These are phyloP conservation scores for Litoditis marina DNA, from an alignment of 2,888 invertebrate species.

Conservation along the genomic window DNA sequence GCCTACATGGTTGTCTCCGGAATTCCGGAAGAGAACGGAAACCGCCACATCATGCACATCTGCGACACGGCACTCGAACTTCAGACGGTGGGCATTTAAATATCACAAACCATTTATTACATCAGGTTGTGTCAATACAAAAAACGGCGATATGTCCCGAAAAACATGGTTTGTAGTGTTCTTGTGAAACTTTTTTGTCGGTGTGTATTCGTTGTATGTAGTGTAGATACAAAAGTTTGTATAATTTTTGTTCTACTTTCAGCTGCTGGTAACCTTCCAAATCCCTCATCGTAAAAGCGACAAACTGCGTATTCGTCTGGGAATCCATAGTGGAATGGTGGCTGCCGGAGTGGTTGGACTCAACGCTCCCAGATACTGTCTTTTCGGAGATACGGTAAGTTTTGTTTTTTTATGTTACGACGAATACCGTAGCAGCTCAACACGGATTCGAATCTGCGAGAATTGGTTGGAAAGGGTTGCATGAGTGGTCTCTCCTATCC, in stretches of 20 bases:
- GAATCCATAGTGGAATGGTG: constrained; percentile 56
- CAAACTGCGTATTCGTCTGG: constrained; percentile 53
- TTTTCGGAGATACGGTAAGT: constrained; percentile 58
- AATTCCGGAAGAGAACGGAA: constrained; percentile 58
- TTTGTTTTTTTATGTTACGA: too few species aligned
- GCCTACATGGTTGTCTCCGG: constrained; percentile 60
- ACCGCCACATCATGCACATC: constrained; percentile 47
- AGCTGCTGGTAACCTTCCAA: constrained; percentile 34
- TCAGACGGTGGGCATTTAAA: constrained; percentile 43
- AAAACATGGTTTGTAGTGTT: too few species aligned
- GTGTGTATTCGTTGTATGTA: too few species aligned
- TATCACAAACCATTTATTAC: too few species aligned
- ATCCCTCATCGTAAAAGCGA: constrained; percentile 51
- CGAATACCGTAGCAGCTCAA: too few species aligned
- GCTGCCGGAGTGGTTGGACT: constrained; percentile 60
- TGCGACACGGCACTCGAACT: constrained; percentile 54
- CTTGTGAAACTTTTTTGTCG: too few species aligned
- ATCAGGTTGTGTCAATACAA: too few species aligned
- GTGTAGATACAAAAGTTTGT: too few species aligned
- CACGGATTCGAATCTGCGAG: too few species aligned
- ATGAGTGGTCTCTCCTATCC: too few species aligned
- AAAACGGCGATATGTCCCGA: too few species aligned
- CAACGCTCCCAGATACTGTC: constrained; percentile 58
- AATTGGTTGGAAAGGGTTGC: too few species aligned
- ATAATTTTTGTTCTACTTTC: neutral